Percentiles rank a stretch among this genome's conserved stretches.
Conservation (phyloP, 2,113 vertebrate genomes). For the Mandrillus leucophaeus region DNA sequence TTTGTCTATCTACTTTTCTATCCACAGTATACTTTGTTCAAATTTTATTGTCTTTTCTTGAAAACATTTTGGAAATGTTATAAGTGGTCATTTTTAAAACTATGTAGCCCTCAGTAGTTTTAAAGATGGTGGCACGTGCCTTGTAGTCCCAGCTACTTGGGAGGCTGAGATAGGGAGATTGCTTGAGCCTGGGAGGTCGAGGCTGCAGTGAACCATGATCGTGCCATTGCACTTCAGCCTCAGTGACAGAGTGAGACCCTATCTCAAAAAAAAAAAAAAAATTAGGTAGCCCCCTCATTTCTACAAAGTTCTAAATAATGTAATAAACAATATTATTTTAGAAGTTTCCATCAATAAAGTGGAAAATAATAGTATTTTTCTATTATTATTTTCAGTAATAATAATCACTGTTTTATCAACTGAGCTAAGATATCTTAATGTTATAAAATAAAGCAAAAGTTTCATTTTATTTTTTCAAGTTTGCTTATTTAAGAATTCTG, state of each 20-base stretch:
- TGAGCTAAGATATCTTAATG: not conserved
- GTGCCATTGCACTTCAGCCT: not conserved
- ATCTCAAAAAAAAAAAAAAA: not conserved
- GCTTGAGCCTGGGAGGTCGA: not conserved
- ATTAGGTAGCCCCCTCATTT: not conserved
- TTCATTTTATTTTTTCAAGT: not conserved
- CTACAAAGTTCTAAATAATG: slow-evolving; percentile 16
- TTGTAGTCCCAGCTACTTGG: not conserved
- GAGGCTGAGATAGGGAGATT: not conserved
- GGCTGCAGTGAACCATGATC: not conserved
- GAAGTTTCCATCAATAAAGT: not conserved
- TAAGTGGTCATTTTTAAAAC: not conserved
- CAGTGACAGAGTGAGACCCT: not conserved
- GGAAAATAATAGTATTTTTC: slow-evolving; percentile 10
- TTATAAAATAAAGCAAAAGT: slow-evolving; percentile 3
- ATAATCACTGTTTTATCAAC: not conserved
- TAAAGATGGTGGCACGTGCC: not conserved
- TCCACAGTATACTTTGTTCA: not conserved
- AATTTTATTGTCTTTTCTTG: not conserved
- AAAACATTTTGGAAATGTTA: not conserved
- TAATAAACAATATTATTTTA: not conserved
- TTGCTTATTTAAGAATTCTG: slow-evolving; percentile 10
- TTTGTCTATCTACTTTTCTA: slow-evolving; percentile 31
- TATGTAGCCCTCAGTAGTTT: not conserved
- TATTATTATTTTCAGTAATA: not conserved